phyloP scores from a whole-genome alignment of 2,888 invertebrate species.

The Xestia sexstrigata region DNA sequence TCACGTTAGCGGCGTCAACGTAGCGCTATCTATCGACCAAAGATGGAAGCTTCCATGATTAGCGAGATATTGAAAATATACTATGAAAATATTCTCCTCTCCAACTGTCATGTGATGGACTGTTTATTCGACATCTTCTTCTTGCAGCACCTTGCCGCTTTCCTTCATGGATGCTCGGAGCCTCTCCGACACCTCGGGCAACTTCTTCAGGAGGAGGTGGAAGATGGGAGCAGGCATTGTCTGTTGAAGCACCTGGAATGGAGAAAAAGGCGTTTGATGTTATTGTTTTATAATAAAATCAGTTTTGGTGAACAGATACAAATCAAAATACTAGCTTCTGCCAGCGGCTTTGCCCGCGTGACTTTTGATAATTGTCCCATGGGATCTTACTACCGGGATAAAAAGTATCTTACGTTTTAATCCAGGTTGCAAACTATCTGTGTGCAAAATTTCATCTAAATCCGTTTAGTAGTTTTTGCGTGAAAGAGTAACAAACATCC shows the following conservation, averaged over 20 bases:
- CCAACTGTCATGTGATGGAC: constrained; percentile 39
- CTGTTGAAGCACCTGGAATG: constrained; percentile 95
- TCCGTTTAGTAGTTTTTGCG: no score
- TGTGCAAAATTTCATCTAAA: no score
- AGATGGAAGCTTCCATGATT: constrained; percentile 60
- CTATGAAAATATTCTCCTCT: constrained; percentile 61
- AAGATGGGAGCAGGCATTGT: constrained; percentile 99
- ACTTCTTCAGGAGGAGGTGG: constrained; percentile 95
- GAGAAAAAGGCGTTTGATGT: background rate
- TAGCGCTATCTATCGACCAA: constrained; percentile 53
- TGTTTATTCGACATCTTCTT: constrained; percentile 87
- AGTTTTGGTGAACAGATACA: background rate
- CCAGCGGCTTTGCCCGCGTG: no score
- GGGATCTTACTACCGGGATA: no score
- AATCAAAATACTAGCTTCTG: background rate
- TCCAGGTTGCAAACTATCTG: no score
- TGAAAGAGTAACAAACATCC: no score
- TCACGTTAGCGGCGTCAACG: constrained; percentile 46
- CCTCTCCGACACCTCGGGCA: constrained; percentile 92
- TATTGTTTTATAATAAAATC: background rate
- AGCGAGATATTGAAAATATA: constrained; percentile 62
- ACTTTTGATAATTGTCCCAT: no score
- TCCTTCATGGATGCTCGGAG: constrained; percentile 86
- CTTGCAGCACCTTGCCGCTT: constrained; percentile 80
- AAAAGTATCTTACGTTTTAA: no score